Evolutionary conservation across 2,888 invertebrate species (phyloP), one percentile per base, ranked within the genome.

Genomic region (Acanthoscelides obtectus): DNA sequence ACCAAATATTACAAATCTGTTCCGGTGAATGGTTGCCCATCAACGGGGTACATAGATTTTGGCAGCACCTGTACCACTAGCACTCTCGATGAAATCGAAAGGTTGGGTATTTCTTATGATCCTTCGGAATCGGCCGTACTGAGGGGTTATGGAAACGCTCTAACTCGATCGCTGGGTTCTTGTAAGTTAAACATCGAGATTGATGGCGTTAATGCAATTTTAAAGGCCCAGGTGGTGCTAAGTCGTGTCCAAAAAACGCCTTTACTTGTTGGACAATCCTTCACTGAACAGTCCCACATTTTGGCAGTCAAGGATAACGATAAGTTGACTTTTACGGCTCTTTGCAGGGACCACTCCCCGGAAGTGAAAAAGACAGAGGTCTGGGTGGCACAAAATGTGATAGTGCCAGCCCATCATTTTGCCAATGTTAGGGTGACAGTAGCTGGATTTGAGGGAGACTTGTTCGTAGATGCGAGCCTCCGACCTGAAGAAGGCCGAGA

Each of bases 381-480:
- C 8, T 8, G 25, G 3, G 25, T 25, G 25, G 25, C 25, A 25
- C 25, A 25, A 25, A 8, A 5, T 25, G 8, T 8, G 25, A 8
- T 25, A 5, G 25, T 25, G 25, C 25, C 25, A 3, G 25, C 25
- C 8, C 25, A 8, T 25, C 25, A 25, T 25, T 25, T 25, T 25
- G 25, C 25, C 4, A 25, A 25, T 8, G 8, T 25, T 8, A 25
- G 25, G 67, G 25, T 25, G 25, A 25, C 8, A 5, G 25, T 3
- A 8, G 3, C 25, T 63, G n/a, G 67, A 25, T 22, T 19, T 20
- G 20, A 64, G 27, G 69, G 70, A 8, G 66, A 73, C 19, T 8
- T 75, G 65, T 21, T 22, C 67, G 45, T 22, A 20, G 5, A 67
- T 65, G 22, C 64, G 66, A 67, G 74, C 66, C 22, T 25, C 68